Evolutionary conservation across 2,888 invertebrate genomes (phyloP), one percentile per base, ranked within the genome.

Genomic region (Argyra leucocephala): DNA sequence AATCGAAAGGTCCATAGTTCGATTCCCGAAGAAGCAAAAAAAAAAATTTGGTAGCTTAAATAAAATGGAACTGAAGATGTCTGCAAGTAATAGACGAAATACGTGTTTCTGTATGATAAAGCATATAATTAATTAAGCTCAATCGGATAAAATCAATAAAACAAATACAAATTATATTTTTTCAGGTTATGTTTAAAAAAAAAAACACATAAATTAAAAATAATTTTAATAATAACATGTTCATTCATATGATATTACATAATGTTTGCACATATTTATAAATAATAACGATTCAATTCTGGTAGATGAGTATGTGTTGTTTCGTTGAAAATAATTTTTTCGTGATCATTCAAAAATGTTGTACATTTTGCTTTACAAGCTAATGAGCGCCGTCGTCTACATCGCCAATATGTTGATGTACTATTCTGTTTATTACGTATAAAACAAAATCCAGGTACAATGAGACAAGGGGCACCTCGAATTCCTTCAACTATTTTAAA

Each of bases 371-470:
- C 69, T 63, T 62, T 64, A 57, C 69, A 70, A 22, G 66, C 63
- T n/a, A 57, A 26, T 18, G 65, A 57, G 24, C 66, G 65, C 58
- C 63, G 37, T 61, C 62, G 67, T 15, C 67, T 63, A 21, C 70
- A 69, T n/a, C 70, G 63, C 68, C 69, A 70, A 48, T 70, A 70
- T 18, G 65, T 66, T 24, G 63, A 63, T 22, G 57, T 37, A 31
- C 61, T 62, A 57, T 66, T 69, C 10, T 65, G 63, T 66, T 70
- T 70, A 57, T 70, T 69, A 21, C 69, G 63, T 57, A 67, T 66
- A 64, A 65, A 70, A 48, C 68, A 67, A 66, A 37, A 69, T n/a
- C 64, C 66, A 23, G 23, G 61, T 2, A 69, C 22, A 48, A 69
- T 61, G 22, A 67, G 62, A 59, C 65, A 66, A 24, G 66, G 58